Base-by-base conservation (phyloP, 1,140 invertebrate genomes). In the Drosophila lowei region DNA sequence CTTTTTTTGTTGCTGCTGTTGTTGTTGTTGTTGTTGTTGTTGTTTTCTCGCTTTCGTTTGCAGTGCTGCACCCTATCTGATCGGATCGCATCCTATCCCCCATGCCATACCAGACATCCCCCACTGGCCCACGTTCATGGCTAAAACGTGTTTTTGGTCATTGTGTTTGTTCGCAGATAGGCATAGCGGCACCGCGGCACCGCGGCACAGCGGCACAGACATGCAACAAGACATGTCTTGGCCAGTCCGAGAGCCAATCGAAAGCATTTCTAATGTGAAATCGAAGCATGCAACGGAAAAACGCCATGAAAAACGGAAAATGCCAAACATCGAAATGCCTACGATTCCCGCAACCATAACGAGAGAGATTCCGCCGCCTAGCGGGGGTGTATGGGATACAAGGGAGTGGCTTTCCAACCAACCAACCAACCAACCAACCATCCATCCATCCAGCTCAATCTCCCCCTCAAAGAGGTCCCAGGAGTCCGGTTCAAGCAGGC, bases 191-290 rank as follows among this genome's bases (percentile, higher is more conserved):
- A 2, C 1, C 1, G 21, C 21, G 2, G 21, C 5, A 6, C 28
- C 8, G 28, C 7, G 7, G 28, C 28, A 30, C 25, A 6, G 28
- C 7, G 7, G 28, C 28, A 30, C 58, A 48, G 68, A 42, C 72
- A 76, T 72, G 58, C 71, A 72, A 72, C 28, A 38, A 52, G 71
- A 85, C 80, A 79, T 71, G 80, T 85, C 84, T 78, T 75, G 15
- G n/a, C n/a, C 43, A 34, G 56, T 25, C 18, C 38, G 58, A 43
- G 62, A 16, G 65, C 60, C 80, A 61, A 86, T 80, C 64, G 77
- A 85, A 85, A 85, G 81, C 83, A 88, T 86, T 86, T 86, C 81
- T 86, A 86, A 86, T 86, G 81, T 86, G 83, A 86, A 86, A 86
- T 86, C 83, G 73, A 86, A 85, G 65, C 77, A 77, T 77, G 81